A percentile compares a stretch with the other conserved stretches of the same genome.
Evolutionary conservation across 1,140 invertebrate genomes (phyloP).

Genomic region (Eulimnadia texana): DNA sequence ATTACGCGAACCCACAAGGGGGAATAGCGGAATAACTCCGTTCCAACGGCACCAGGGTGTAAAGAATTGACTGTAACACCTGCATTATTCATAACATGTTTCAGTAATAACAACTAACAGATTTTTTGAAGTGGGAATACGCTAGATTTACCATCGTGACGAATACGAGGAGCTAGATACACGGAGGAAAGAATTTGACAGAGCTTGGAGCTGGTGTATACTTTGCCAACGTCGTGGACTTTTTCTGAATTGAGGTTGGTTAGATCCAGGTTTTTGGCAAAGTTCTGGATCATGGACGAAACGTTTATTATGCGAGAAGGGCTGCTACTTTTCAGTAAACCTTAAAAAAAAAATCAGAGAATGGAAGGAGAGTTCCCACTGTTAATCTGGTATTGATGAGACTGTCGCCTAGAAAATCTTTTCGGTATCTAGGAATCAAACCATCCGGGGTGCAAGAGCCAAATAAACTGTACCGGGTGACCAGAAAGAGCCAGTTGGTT

Average conservation of each 20-base stretch:
- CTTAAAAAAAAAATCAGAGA: too few species aligned
- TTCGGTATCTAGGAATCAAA: neutral
- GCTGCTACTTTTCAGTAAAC: constrained; percentile 32
- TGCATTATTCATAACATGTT: neutral
- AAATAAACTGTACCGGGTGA: neutral
- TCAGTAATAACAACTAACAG: neutral
- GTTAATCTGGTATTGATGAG: too few species aligned
- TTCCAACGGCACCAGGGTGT: constrained; percentile 38
- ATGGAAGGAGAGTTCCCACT: too few species aligned
- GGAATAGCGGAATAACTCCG: constrained; percentile 27
- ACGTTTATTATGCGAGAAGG: constrained; percentile 36
- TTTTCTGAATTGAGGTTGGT: constrained; percentile 28
- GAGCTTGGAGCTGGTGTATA: constrained; percentile 32
- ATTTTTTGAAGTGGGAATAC: neutral
- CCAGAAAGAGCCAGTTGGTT: neutral
- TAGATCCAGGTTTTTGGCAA: constrained; percentile 29
- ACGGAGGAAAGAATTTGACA: constrained; percentile 33
- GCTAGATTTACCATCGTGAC: constrained; percentile 20
- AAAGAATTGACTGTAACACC: neutral
- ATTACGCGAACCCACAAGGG: constrained; percentile 8
- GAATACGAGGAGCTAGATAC: constrained; percentile 28
- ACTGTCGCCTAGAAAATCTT: constrained; percentile 20
- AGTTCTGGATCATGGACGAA: constrained; percentile 35
- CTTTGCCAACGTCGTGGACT: neutral
- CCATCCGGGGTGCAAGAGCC: neutral